phyloP scores from a whole-genome alignment of 2,888 invertebrate genomes.

The Sisyra nigra region DNA sequence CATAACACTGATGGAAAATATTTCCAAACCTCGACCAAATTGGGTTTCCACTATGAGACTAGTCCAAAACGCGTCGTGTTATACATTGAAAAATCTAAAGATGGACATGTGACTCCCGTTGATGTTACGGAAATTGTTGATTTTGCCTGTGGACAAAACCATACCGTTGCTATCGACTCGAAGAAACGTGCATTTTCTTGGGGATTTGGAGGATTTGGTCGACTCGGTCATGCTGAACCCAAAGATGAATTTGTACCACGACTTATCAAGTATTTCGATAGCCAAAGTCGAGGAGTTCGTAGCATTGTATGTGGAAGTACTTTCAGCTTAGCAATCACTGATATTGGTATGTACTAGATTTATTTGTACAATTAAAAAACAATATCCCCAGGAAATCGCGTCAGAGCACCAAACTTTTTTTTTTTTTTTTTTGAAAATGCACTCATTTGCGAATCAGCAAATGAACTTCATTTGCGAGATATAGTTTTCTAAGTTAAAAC shows the following conservation, averaged over 20 bases:
- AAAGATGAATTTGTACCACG: slow-evolving; percentile 73
- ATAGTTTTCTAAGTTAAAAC: no score
- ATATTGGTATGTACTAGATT: slow-evolving; percentile 35
- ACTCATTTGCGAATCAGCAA: no score
- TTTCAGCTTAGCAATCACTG: slow-evolving; percentile 73
- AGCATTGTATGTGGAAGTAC: slow-evolving; percentile 72
- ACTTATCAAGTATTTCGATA: slow-evolving; percentile 79
- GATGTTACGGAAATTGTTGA: slow-evolving; percentile 78
- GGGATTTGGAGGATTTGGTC: slow-evolving; percentile 92
- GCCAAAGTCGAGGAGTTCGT: slow-evolving; percentile 67
- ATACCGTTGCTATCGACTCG: slow-evolving; percentile 78
- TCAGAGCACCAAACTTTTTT: no score
- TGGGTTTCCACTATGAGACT: slow-evolving; percentile 74
- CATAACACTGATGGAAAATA: slow-evolving; percentile 93
- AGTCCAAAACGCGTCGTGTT: slow-evolving; percentile 70
- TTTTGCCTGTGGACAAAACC: slow-evolving; percentile 82
- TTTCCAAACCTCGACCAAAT: slow-evolving; percentile 76
- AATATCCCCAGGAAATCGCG: no score
- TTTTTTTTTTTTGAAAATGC: no score
- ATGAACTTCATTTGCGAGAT: no score
- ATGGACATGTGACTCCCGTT: slow-evolving; percentile 67
- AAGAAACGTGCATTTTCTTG: slow-evolving; percentile 82
- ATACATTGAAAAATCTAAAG: slow-evolving; percentile 78
- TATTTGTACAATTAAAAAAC: no score
- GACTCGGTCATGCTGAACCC: slow-evolving; percentile 83